Evolutionary conservation across 2,113 vertebrate genomes (phyloP).

Genomic region (Lanius ludovicianus): DNA sequence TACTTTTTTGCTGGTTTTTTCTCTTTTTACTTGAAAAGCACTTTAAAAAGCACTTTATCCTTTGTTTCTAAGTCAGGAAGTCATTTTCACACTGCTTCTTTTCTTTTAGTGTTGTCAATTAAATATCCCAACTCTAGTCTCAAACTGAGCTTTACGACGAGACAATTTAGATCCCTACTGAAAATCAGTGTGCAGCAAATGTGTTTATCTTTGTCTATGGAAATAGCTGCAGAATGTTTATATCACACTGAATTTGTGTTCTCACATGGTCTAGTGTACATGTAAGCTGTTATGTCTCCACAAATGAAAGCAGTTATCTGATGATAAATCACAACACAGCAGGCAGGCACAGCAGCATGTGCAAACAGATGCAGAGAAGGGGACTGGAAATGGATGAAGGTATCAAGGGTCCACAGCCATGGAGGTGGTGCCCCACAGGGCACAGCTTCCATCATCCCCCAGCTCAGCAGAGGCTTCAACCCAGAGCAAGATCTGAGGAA

Average conservation of each 20-base stretch:
- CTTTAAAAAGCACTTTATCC: background rate
- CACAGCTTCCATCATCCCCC: background rate
- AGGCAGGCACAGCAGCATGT: background rate
- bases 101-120: background rate
- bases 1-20: background rate
- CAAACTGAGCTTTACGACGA: background rate
- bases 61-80: background rate
- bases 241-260: background rate
- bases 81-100: background rate
- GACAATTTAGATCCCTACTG: background rate
- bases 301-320: background rate
- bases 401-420: rapidly evolving
- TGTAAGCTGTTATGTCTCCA: background rate
- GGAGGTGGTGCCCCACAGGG: background rate
- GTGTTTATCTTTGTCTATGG: background rate
- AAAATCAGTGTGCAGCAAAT: background rate
- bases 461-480: rapidly evolving
- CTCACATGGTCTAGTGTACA: background rate
- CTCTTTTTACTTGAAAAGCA: background rate
- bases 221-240: background rate
- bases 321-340: background rate
- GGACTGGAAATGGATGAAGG: background rate
- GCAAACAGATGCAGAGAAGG: background rate
- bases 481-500: background rate
- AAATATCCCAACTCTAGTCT: background rate